phyloP scores from a whole-genome alignment of 2,113 vertebrate species.

The Larimichthys polyactis region DNA sequence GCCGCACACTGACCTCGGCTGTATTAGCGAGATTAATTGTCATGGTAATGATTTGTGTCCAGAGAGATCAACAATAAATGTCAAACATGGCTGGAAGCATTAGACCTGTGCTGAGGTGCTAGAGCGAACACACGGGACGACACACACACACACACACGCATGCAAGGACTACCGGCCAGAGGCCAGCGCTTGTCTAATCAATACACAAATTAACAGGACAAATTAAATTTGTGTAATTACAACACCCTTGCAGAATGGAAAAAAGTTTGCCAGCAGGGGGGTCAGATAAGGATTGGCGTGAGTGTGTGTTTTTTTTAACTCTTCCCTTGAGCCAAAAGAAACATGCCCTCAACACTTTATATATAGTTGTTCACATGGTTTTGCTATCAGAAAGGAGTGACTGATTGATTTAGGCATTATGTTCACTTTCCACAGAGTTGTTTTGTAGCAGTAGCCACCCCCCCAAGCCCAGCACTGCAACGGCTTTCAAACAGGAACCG shows the following conservation, averaged over 20 bases:
- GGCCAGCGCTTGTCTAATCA: conserved; percentile 72
- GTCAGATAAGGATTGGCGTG: conserved; percentile 6
- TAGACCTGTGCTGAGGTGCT: conserved; percentile 29
- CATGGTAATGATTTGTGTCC: conserved; percentile 48
- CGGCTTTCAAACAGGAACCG: conserved; percentile 64
- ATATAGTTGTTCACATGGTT: background rate
- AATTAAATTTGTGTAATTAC: conserved; percentile 80
- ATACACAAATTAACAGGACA: conserved; percentile 82
- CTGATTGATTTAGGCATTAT: conserved; percentile 43
- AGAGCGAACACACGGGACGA: conserved; percentile 15
- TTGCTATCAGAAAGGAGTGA: too few species aligned
- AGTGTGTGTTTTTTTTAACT: conserved; percentile 1
- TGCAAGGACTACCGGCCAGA: conserved; percentile 45
- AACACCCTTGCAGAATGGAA: conserved; percentile 50
- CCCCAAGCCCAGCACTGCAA: conserved; percentile 43
- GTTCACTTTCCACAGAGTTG: conserved; percentile 65
- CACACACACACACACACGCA: conserved; percentile 7
- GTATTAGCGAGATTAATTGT: conserved; percentile 50
- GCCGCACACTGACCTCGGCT: conserved; percentile 27
- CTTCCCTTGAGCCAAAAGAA: conserved; percentile 5
- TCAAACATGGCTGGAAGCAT: conserved; percentile 46
- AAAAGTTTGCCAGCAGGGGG: conserved; percentile 1
- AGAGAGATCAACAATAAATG: conserved; percentile 36
- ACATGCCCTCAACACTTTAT: background rate
- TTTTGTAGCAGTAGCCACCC: conserved; percentile 29